Evolutionary conservation across 2,797 vertebrate genomes (phyloP), one percentile per base, ranked within the genome.

Genomic region (Meda fulgida): DNA sequence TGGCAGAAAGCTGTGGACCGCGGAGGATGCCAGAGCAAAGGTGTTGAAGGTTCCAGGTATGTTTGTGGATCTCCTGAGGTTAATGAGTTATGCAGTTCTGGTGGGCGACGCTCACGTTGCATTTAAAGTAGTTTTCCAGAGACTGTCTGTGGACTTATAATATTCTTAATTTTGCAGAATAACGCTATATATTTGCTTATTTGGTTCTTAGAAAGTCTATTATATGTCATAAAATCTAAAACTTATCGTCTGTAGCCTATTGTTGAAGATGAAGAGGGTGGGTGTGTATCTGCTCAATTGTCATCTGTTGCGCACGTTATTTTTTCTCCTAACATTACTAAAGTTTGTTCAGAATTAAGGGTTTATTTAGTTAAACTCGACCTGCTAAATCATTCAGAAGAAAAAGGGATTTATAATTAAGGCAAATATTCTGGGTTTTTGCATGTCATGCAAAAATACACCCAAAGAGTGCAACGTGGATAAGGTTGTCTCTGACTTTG

Each of bases 21-120:
- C 91, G 89, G 89, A 95, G 92, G 95, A 96, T 96, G 95, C 95
- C 94, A 92, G 92, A 88, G 93, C 90, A 89, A 89, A 89, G 86
- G 89, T 94, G 91, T 75, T 91, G 58, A 94, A 93, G 88, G 91
- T 92, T 92, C 87, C 90, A 95, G 95, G 95, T 96, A 94, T 91
- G 89, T 73, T 53, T 43, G 46, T 63, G 6, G 5, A 1, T 34
- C 36, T 58, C 21, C 3, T 69, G 7, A 34, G 31, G 18, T 40
- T 14, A 16, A 69, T 11, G 3, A 58, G 19, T 31, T 18, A 31
- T n/a, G 58, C 55, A 53, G 5, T 9, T 67, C 7, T 23, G 34
- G 6, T 5, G 36, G n/a, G 63, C 19, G 7, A 40, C 1, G 34
- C 46, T 36, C 21, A 34, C 26, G 43, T 51, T 69, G 11, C n/a